Conservation (phyloP, 1,140 invertebrate genomes). For the Sitodiplosis mosellana region DNA sequence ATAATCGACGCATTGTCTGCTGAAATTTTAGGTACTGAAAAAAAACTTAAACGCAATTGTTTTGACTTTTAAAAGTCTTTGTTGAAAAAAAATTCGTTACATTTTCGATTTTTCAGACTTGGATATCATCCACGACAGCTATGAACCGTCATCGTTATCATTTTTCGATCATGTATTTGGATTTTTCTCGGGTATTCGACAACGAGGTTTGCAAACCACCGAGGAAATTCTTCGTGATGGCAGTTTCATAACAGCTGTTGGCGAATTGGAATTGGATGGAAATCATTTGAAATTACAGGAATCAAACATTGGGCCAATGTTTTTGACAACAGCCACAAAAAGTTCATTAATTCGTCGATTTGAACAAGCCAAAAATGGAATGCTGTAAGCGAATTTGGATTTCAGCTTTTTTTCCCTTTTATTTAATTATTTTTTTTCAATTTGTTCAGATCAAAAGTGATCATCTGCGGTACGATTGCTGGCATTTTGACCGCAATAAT, state of each 20-base stretch:
- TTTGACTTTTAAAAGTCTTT: too few species aligned
- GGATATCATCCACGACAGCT: conserved; percentile 56
- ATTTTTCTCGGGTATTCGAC: conserved; percentile 52
- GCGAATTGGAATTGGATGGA: conserved; percentile 40
- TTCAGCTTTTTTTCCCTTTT: not conserved
- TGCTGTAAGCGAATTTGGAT: conserved; percentile 11
- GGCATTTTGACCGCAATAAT: conserved; percentile 41
- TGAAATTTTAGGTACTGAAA: conserved; percentile 44
- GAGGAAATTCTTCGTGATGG: conserved; percentile 61
- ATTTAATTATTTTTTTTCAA: not conserved
- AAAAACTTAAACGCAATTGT: too few species aligned
- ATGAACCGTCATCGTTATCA: conserved; percentile 47
- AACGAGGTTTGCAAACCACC: conserved; percentile 56
- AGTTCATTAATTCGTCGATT: conserved; percentile 45
- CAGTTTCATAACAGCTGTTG: conserved; percentile 53
- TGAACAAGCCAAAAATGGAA: conserved; percentile 35
- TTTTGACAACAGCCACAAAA: conserved; percentile 48
- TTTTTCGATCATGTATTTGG: conserved; percentile 62
- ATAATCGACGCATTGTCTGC: conserved; percentile 50
- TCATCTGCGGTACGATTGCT: conserved; percentile 47
- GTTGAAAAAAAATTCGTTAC: not conserved
- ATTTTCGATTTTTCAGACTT: conserved; percentile 31
- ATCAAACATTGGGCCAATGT: conserved; percentile 47
- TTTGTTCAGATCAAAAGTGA: conserved; percentile 15
- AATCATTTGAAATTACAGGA: conserved; percentile 42